Conservation (phyloP, 2,797 vertebrate species). For the Eutrigla gurnardus region DNA sequence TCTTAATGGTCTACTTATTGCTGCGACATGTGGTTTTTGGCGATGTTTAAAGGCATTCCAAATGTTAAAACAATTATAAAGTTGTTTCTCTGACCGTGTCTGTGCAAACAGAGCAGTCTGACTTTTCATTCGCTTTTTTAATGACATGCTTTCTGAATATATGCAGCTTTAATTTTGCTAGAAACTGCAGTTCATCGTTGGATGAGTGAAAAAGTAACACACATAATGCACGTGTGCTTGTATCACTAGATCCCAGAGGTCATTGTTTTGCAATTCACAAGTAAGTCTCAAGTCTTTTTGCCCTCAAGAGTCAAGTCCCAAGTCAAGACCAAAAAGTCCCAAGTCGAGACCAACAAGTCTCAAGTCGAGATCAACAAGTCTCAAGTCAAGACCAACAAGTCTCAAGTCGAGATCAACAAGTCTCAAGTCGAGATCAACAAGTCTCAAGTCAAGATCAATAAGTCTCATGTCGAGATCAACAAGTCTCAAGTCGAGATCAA, state of each 20-base stretch:
- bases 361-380: no score
- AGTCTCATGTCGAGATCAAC: no score
- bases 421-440: no score
- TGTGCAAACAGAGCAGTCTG: background rate
- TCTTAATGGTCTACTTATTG: background rate
- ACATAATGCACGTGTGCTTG: background rate
- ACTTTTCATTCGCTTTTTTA: slow-evolving; percentile 27
- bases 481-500: no score
- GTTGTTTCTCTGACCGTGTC: background rate
- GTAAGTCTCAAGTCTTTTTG: no score
- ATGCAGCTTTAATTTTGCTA: background rate
- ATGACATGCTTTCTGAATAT: slow-evolving; percentile 15
- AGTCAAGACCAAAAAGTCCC: no score
- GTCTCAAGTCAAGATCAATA: no score
- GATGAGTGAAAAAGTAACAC: background rate
- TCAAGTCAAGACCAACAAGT: no score
- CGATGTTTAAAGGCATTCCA: slow-evolving; percentile 7
- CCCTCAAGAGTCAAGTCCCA: no score
- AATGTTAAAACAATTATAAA: background rate
- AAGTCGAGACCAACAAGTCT: no score
- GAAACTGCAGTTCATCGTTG: background rate
- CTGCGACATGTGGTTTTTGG: background rate
- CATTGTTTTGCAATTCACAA: no score
- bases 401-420: no score
- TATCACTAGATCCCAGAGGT: background rate